A percentile compares a stretch with the other conserved stretches of the same genome.
Conservation (phyloP, 2,888 invertebrate genomes). For the Aromia moschata region DNA sequence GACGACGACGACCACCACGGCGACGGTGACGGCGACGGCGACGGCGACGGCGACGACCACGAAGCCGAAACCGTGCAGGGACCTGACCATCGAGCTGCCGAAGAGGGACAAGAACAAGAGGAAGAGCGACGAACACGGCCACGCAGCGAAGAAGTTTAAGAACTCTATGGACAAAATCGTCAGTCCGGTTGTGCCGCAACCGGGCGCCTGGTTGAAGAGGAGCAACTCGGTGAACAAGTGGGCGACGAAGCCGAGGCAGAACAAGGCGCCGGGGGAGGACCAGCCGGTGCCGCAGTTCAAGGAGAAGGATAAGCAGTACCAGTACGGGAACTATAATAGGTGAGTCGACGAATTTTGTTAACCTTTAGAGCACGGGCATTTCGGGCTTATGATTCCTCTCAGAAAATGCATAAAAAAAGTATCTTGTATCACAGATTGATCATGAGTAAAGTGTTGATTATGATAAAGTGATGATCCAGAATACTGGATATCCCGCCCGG, state of each 20-base stretch:
- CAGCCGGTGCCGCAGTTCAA: constrained; percentile 71
- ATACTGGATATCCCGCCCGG: too few relatives aligned
- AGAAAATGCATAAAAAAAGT: too few relatives aligned
- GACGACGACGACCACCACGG: too few relatives aligned
- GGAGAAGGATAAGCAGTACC: constrained; percentile 81
- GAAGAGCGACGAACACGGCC: constrained; percentile 67
- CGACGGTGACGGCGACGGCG: neutral
- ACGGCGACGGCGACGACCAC: neutral
- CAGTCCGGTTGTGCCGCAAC: constrained; percentile 90
- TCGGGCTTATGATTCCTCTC: too few relatives aligned
- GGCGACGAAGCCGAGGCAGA: constrained; percentile 60
- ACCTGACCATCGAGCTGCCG: constrained; percentile 51
- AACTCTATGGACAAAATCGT: constrained; percentile 87
- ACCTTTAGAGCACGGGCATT: too few relatives aligned
- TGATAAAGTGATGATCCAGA: too few relatives aligned
- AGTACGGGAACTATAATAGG: constrained; percentile 96
- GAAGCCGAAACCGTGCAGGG: constrained; percentile 43
- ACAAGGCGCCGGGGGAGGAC: constrained; percentile 56
- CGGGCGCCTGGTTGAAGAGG: constrained; percentile 81
- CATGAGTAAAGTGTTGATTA: too few relatives aligned
- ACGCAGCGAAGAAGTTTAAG: constrained; percentile 69
- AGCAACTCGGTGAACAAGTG: constrained; percentile 58
- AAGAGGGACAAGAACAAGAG: constrained; percentile 68
- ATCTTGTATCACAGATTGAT: too few relatives aligned
- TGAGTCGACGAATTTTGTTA: constrained; percentile 51